phyloP scores from a whole-genome alignment of 1,140 invertebrate genomes.

The Saccostrea cuccullata region DNA sequence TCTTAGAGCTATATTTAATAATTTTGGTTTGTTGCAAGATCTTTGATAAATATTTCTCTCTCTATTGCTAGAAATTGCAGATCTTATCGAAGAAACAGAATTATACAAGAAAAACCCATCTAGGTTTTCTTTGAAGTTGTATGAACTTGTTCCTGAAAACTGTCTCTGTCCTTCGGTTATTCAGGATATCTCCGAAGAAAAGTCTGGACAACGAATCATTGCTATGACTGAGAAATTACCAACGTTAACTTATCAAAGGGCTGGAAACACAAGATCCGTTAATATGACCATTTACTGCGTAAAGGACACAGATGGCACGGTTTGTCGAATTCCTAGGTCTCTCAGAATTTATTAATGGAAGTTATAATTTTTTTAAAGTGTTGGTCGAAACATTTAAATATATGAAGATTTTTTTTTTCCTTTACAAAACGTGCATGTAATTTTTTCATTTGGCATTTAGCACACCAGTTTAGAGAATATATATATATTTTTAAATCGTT shows the following conservation, averaged over 20 bases:
- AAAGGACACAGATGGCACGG: not conserved
- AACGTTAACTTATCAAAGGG: not conserved
- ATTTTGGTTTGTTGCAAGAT: not conserved
- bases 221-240: not conserved
- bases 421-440: too few relatives aligned
- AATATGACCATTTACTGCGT: conserved; percentile 1
- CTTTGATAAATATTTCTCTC: not conserved
- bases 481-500: too few relatives aligned
- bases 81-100: not conserved
- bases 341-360: too few relatives aligned
- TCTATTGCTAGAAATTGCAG: not conserved
- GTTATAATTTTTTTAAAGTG: too few relatives aligned
- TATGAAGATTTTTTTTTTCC: too few relatives aligned
- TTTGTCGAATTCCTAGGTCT: too few relatives aligned
- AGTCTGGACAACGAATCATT: not conserved
- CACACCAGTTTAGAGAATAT: too few relatives aligned
- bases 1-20: too few relatives aligned
- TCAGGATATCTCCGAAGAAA: not conserved
- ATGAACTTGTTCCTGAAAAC: conserved; percentile 30
- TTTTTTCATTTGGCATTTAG: too few relatives aligned
- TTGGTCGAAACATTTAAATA: too few relatives aligned
- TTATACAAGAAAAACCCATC: not conserved
- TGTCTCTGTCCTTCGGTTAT: not conserved
- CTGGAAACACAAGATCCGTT: not conserved
- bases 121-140: conserved; percentile 9